A percentile compares a stretch with the other conserved stretches of the same genome.
Conservation (phyloP, 1,140 invertebrate species). For the Eueides isabella region DNA sequence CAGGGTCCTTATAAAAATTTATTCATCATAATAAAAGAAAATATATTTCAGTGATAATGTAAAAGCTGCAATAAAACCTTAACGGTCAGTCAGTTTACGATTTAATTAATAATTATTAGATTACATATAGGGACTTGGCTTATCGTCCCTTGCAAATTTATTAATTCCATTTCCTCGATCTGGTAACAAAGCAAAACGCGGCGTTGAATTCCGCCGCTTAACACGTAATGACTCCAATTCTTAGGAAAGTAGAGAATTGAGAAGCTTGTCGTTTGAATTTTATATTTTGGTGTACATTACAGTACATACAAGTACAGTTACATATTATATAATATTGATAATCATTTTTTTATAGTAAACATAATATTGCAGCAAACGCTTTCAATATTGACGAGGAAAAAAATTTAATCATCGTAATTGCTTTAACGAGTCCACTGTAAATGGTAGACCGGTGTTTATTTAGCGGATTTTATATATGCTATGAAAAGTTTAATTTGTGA, state of each 20-base stretch:
- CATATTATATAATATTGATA: too few relatives aligned
- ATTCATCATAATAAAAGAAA: conserved; percentile 2
- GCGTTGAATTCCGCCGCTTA: too few relatives aligned
- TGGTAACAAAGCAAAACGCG: too few relatives aligned
- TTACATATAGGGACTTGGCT: background rate
- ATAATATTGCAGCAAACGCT: background rate
- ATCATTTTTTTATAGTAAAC: too few relatives aligned
- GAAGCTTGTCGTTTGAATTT: too few relatives aligned
- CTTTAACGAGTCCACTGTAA: conserved; percentile 29
- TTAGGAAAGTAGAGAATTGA: too few relatives aligned
- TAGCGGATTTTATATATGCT: conserved; percentile 36
- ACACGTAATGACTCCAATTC: too few relatives aligned
- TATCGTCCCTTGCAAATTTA: background rate
- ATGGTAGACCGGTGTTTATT: conserved; percentile 35
- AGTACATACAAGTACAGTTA: too few relatives aligned
- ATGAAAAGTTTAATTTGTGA: conserved; percentile 41
- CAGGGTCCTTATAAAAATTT: background rate
- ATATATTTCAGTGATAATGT: conserved; percentile 2
- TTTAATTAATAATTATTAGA: conserved; percentile 4
- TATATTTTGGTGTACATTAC: too few relatives aligned
- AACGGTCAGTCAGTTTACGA: background rate
- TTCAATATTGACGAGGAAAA: background rate
- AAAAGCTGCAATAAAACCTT: background rate
- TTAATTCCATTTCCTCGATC: too few relatives aligned
- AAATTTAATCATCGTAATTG: conserved; percentile 33